A percentile compares a stretch with the other conserved stretches of the same genome.
phyloP scores from a whole-genome alignment of 1,140 invertebrate genomes.

The Drosophila pallidifrons region DNA sequence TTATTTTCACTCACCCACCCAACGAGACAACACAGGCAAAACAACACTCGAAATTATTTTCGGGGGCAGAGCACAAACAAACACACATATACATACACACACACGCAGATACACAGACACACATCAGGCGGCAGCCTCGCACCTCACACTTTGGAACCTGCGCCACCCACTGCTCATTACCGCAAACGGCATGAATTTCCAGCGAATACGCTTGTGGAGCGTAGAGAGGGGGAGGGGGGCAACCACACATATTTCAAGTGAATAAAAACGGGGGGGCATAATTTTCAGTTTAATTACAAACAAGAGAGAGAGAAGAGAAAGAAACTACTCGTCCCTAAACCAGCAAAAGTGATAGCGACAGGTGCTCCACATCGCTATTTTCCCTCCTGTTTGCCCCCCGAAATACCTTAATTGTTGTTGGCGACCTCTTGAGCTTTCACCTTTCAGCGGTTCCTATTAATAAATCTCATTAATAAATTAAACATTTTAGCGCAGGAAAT shows the following conservation, averaged over 20 bases:
- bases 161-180: conserved; percentile 11
- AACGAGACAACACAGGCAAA: conserved; percentile 14
- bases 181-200: conserved; percentile 26
- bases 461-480: conserved; percentile 83
- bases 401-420: not conserved
- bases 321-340: not conserved
- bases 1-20: conserved; percentile 16
- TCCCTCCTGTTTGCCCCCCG: not conserved
- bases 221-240: not conserved
- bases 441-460: conserved; percentile 72
- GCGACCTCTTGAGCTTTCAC: conserved; percentile 62
- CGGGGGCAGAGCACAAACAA: not conserved
- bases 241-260: conserved; percentile 53
- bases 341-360: not conserved
- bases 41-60: conserved; percentile 39
- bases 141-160: not conserved
- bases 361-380: not conserved
- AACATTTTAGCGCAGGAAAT: conserved; percentile 77
- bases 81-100: no score
- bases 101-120: not conserved
- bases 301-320: not conserved
- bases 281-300: conserved; percentile 73
- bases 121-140: conserved; percentile 1
- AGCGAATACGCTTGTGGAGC: not conserved
- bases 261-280: conserved; percentile 71